Base-by-base conservation (phyloP, 2,113 vertebrate genomes). In the Saimiri boliviensis region DNA sequence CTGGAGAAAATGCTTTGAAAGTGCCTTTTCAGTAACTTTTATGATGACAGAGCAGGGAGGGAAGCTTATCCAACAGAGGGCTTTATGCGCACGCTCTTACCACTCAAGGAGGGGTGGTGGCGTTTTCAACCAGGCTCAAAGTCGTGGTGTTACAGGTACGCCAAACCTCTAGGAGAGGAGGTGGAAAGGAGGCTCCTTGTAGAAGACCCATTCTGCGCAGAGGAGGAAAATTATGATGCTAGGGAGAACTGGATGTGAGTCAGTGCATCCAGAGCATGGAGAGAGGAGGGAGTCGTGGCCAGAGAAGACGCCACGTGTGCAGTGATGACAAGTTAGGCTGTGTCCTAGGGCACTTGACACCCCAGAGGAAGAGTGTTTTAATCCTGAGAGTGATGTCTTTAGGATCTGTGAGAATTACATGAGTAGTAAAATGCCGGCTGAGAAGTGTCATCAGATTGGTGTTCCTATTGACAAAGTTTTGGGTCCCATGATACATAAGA, bases 241-340 rank as follows among this genome's bases (percentile, higher is more conserved):
- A n/a, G 92, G 60, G 40, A 35, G 58, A 9, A 37, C 13, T 17
- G 52, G 13, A 1, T 2, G 11, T 54, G 45, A 35, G 4, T 45
- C n/a, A 20, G 5, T 12, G 40, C 23, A 42, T 47, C 16, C 25
- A 56, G 9, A 76, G 17, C 21, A 19, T 1, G 25, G 25, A 73
- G 16, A 9, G 6, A 0, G 19, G 21, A n/a, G 14, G 60, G 8
- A 40, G 0, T 2, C 3, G 0, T 30, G 20, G 52, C 30, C 66
- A 92, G 66, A 40, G 21, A 12, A 3, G 1, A 63, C 56, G 25
- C 4, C 2, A 1, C 1, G 3, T 49, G 25, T 79, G 25, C 32
- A n/a, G 10, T 13, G n/a, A 12, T 71, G 47, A 79, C 4, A 76
- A 42, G 27, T 16, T 25, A 60, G 68, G 27, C 58, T 76, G 1